Base-by-base conservation (phyloP, 2,797 vertebrate genomes). In the Urocyon cinereoargenteus region DNA sequence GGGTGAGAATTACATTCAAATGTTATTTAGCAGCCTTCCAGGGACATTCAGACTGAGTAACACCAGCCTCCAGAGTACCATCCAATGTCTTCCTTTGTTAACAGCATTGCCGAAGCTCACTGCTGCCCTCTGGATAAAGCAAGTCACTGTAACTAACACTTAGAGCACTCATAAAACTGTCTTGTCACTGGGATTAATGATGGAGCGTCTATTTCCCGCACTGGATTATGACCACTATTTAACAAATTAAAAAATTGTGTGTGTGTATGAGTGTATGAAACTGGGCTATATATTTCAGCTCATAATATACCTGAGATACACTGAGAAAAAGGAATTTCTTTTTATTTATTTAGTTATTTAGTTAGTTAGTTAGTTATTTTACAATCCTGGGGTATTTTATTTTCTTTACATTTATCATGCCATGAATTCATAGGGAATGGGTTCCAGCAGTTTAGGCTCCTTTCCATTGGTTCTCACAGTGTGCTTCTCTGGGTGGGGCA, bases 101-200 rank as follows among this genome's bases (percentile, higher is more conserved):
- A 68, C 4, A 72, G n/a, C 45, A 34, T 81, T 96, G 55, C 51
- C 62, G 51, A 82, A 91, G 94, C 96, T 98, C 98, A 96, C 97
- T 96, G 82, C 96, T 96, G 97, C 97, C 97, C 97, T 90, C 97
- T 96, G 95, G 90, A 77, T 91, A 92, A 93, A 92, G 24, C 61
- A 88, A 36, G 82, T 24, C 34, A 45, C n/a, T 45, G 70, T 55
- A 6, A 18, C 4, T 9, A 53, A 66, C 6, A 14, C 36, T 40
- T 6, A 68, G 3, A 87, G 5, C 49, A 16, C 18, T 22, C 9
- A 10, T 2, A 75, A 89, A 86, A 49, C 28, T 79, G 68, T 64
- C 59, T 73, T 77, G 68, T 94, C 73, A 75, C 77, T 57, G 3
- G 34, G 61, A 78, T 53, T 64, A 88, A 40, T 70, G 24, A 70